Conservation (phyloP, 2,888 invertebrate species). For the Catocala nupta region DNA sequence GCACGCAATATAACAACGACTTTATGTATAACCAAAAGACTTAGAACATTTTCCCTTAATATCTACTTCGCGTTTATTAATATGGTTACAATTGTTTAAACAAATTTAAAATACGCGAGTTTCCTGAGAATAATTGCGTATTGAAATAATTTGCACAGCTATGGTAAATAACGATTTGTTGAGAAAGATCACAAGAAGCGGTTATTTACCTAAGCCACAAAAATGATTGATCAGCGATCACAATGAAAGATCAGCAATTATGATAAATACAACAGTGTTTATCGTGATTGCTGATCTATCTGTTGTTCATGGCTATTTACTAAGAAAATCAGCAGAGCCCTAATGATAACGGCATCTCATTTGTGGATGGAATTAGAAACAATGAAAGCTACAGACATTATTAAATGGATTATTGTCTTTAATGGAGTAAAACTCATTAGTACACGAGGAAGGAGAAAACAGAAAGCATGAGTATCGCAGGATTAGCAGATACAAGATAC, state of each 20-base stretch:
- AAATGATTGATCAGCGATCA: not conserved
- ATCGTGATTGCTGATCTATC: not conserved
- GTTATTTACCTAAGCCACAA: not conserved
- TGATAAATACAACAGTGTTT: slow-evolving; percentile 3
- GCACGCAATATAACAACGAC: too few relatives aligned
- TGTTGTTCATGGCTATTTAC: slow-evolving; percentile 5
- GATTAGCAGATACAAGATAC: too few relatives aligned
- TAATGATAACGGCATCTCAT: not conserved
- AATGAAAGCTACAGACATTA: not conserved
- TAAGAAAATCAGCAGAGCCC: not conserved
- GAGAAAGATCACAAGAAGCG: not conserved
- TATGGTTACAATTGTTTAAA: too few relatives aligned
- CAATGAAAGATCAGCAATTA: slow-evolving; percentile 1
- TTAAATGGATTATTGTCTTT: too few relatives aligned
- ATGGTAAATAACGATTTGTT: not conserved
- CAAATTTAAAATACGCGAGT: not conserved
- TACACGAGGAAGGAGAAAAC: too few relatives aligned
- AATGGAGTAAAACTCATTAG: too few relatives aligned
- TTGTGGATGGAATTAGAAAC: not conserved
- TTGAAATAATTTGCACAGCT: not conserved
- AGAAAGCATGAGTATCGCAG: too few relatives aligned
- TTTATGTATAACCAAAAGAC: too few relatives aligned
- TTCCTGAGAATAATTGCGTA: not conserved
- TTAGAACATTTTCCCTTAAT: too few relatives aligned
- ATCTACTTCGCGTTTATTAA: too few relatives aligned